Evolutionary conservation across 2,113 vertebrate species (phyloP).

Genomic region (Hypomesus transpacificus): DNA sequence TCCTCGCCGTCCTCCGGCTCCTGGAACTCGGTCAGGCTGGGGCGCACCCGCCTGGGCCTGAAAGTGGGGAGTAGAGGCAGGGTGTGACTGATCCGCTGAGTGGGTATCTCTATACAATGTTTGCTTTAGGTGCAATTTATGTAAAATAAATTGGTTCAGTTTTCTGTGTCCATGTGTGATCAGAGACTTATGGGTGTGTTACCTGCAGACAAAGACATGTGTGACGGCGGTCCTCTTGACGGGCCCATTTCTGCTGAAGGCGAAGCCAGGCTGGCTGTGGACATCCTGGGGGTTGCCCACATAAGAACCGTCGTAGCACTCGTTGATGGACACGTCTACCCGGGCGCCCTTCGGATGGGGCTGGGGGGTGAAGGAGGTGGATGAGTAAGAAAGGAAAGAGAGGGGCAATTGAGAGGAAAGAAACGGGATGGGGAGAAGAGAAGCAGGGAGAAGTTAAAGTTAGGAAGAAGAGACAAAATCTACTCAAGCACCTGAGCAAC

Average conservation of each 20-base stretch:
- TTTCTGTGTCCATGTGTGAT: not conserved
- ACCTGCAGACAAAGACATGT: slow-evolving; percentile 97
- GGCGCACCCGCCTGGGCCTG: slow-evolving; percentile 85
- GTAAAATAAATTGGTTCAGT: too few relatives aligned
- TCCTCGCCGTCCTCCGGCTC: slow-evolving; percentile 85
- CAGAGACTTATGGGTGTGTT: not conserved
- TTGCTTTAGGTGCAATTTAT: too few relatives aligned
- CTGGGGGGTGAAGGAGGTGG: slow-evolving; percentile 58
- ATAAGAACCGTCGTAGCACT: slow-evolving; percentile 97
- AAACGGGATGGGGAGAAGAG: too few relatives aligned
- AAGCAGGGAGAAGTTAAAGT: too few relatives aligned
- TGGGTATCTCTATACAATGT: too few relatives aligned
- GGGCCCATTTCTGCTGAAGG: slow-evolving; percentile 95
- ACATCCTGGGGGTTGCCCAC: slow-evolving; percentile 98
- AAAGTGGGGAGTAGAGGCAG: not conserved
- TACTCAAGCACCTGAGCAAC: too few relatives aligned
- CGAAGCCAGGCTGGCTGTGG: slow-evolving; percentile 96
- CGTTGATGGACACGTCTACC: slow-evolving; percentile 98
- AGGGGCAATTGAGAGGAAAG: too few relatives aligned
- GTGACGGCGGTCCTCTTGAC: slow-evolving; percentile 96
- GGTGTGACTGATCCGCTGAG: too few relatives aligned
- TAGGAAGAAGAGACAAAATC: too few relatives aligned
- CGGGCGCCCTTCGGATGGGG: slow-evolving; percentile 98
- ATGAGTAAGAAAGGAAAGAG: not conserved
- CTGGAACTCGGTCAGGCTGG: slow-evolving; percentile 86